Conservation (phyloP, 1,140 invertebrate genomes). For the Coenobita brevimanus region DNA sequence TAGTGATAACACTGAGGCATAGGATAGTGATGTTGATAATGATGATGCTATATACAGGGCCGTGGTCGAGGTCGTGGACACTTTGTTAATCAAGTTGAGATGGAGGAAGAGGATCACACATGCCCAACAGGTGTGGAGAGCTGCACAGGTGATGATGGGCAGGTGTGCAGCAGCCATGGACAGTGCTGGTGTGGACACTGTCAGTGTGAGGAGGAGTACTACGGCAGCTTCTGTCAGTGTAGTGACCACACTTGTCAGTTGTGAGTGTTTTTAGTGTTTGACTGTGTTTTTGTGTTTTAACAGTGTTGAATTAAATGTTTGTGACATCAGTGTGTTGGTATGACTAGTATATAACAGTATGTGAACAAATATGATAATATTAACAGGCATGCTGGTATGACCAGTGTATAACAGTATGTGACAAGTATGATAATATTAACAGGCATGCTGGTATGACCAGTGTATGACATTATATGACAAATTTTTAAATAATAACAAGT, state of each 20-base stretch:
- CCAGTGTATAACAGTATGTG: too few relatives aligned
- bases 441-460: too few relatives aligned
- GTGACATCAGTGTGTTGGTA: neutral
- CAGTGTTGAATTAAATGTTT: neutral
- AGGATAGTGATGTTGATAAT: neutral
- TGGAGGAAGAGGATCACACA: neutral
- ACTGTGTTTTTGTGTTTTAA: neutral
- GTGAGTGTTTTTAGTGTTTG: constrained; percentile 17
- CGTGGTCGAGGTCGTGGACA: too few relatives aligned
- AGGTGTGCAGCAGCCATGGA: constrained; percentile 44
- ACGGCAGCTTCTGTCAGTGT: constrained; percentile 55
- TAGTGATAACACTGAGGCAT: too few relatives aligned
- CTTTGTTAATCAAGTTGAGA: too few relatives aligned
- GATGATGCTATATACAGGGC: neutral
- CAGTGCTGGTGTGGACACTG: constrained; percentile 60
- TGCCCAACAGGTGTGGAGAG: constrained; percentile 35
- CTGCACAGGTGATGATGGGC: constrained; percentile 4
- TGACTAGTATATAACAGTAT: neutral
- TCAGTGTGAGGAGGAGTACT: constrained; percentile 37
- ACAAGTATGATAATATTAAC: too few relatives aligned
- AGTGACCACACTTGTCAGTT: constrained; percentile 40
- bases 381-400: too few relatives aligned
- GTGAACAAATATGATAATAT: too few relatives aligned
- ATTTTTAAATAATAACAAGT: too few relatives aligned
- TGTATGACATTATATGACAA: too few relatives aligned